Percentiles rank a stretch among this genome's conserved stretches.
Evolutionary conservation across 2,888 invertebrate species (phyloP).

Genomic region (Torymus texanus): DNA sequence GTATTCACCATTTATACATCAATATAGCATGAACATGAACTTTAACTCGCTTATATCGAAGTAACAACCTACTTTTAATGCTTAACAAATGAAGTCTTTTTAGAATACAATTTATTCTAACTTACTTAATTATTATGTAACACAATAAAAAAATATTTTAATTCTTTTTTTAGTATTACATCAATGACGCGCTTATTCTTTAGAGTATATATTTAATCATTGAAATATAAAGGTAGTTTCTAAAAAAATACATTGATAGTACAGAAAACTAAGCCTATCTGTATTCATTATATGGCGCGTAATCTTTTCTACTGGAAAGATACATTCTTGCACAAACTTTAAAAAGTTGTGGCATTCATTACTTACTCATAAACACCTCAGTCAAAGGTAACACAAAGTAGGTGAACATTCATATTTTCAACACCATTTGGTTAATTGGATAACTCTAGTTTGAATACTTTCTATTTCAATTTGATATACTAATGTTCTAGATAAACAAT

Average conservation of each 20-base stretch:
- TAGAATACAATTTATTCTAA: constrained; percentile 56
- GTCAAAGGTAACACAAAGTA: constrained; percentile 62
- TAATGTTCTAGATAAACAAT: constrained; percentile 19
- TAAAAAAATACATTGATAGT: constrained; percentile 41
- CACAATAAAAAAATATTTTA: constrained; percentile 68
- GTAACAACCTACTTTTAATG: constrained; percentile 14
- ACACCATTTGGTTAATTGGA: constrained; percentile 34
- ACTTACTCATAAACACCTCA: constrained; percentile 59
- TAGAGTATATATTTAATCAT: constrained; percentile 51
- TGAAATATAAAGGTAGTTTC: constrained; percentile 56
- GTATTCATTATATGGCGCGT: not conserved
- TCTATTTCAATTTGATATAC: constrained; percentile 7
- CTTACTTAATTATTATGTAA: constrained; percentile 55
- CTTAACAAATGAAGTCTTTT: constrained; percentile 43
- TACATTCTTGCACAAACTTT: constrained; percentile 25
- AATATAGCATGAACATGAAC: not conserved
- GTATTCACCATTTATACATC: constrained; percentile 27
- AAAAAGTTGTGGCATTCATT: constrained; percentile 20
- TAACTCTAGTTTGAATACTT: constrained; percentile 28
- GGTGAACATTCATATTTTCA: constrained; percentile 38
- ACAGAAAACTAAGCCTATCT: constrained; percentile 8
- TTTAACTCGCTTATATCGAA: not conserved
- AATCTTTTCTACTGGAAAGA: constrained; percentile 24
- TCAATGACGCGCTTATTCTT: constrained; percentile 60
- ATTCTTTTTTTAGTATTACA: constrained; percentile 59